Evolutionary conservation across 2,888 invertebrate species (phyloP).

Genomic region (Tineola bisselliella): DNA sequence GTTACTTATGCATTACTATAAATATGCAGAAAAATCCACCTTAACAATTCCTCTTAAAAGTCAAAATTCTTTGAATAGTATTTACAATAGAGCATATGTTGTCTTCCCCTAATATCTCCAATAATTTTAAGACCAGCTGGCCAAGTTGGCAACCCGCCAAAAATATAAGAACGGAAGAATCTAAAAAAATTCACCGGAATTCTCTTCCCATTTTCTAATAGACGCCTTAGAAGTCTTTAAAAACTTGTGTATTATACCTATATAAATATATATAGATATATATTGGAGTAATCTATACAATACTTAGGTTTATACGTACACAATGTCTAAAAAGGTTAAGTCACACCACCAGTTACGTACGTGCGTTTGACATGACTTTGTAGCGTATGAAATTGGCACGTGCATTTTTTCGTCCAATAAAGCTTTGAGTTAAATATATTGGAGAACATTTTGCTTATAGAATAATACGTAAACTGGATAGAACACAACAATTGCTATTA

Average conservation of each 20-base stretch:
- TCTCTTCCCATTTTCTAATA: neutral
- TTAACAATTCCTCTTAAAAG: neutral
- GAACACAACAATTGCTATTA: too few species aligned
- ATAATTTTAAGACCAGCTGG: slow-evolving; percentile 13
- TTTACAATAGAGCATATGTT: neutral
- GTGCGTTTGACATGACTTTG: too few species aligned
- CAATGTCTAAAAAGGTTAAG: too few species aligned
- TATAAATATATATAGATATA: too few species aligned
- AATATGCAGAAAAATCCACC: neutral
- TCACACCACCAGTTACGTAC: too few species aligned
- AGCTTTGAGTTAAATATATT: too few species aligned
- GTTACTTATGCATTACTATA: slow-evolving; percentile 4
- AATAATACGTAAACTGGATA: too few species aligned
- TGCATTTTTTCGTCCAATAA: too few species aligned
- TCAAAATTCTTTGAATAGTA: neutral
- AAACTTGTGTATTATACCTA: neutral
- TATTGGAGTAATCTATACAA: too few species aligned
- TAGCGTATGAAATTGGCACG: too few species aligned
- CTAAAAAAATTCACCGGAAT: neutral
- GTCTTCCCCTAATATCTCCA: slow-evolving; percentile 1
- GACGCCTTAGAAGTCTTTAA: neutral
- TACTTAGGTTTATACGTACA: too few species aligned
- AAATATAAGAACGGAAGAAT: neutral
- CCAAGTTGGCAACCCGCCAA: slow-evolving; percentile 1
- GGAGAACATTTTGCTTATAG: too few species aligned